Evolutionary conservation across 2,888 invertebrate genomes (phyloP).

Genomic region (Halocaridina rubra): DNA sequence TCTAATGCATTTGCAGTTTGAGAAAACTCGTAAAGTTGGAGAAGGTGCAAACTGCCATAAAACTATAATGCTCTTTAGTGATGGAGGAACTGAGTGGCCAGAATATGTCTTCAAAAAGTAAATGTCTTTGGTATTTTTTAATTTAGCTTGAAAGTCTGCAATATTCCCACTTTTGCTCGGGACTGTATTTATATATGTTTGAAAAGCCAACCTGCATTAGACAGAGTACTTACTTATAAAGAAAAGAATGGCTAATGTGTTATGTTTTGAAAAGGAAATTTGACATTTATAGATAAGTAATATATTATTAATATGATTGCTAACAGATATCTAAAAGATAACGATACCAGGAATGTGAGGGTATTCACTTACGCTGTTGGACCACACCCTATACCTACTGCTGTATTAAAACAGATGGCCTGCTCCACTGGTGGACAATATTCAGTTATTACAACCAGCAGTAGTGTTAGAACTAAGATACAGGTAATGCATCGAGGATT

Average conservation of each 20-base stretch:
- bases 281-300: too few relatives aligned
- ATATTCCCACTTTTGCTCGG: too few relatives aligned
- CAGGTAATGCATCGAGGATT: too few relatives aligned
- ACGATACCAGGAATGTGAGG: conserved; percentile 67
- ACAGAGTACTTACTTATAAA: too few relatives aligned
- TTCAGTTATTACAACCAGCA: conserved; percentile 70
- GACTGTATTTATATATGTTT: too few relatives aligned
- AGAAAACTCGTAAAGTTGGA: conserved; percentile 18
- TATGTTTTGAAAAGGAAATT: too few relatives aligned
- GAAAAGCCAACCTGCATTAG: too few relatives aligned
- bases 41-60: conserved; percentile 71
- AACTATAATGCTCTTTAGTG: conserved; percentile 72
- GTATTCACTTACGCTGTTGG: conserved; percentile 72
- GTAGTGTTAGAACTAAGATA: conserved; percentile 70
- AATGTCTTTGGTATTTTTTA: too few relatives aligned
- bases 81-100: conserved; percentile 72
- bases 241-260: too few relatives aligned
- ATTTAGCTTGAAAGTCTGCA: too few relatives aligned
- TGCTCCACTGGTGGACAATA: conserved; percentile 71
- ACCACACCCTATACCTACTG: conserved; percentile 70
- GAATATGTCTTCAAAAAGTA: conserved; percentile 68
- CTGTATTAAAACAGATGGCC: conserved; percentile 70
- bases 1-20: conserved; percentile 28
- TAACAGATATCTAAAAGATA: conserved; percentile 51
- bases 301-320: too few relatives aligned